Conservation (phyloP, 2,888 invertebrate genomes). For the Aphodius granarius region DNA sequence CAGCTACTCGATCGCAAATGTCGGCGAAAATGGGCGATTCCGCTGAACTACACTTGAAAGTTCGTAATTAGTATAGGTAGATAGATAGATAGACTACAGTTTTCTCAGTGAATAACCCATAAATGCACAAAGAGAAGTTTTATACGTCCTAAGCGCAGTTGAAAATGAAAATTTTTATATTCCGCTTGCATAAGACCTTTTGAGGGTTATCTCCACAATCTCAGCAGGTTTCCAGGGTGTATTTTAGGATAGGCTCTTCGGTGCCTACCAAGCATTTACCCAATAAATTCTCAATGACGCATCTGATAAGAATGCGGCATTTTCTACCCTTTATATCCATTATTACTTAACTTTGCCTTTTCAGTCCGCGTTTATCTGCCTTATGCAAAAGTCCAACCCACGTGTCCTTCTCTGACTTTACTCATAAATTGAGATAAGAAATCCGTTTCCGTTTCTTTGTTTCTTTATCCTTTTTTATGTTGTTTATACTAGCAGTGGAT, state of each 20-base stretch:
- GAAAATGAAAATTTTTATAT: not conserved
- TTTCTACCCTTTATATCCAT: not conserved
- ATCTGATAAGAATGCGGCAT: not conserved
- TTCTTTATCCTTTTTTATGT: not conserved
- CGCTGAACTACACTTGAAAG: too few species aligned
- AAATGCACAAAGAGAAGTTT: too few species aligned
- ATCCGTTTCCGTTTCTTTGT: not conserved
- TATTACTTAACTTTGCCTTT: not conserved
- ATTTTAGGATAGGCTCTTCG: not conserved
- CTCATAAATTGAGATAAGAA: not conserved
- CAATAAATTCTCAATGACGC: not conserved
- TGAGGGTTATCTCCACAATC: not conserved
- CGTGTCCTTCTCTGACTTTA: not conserved
- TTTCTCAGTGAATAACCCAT: too few species aligned
- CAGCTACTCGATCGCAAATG: too few species aligned
- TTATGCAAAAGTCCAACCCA: not conserved
- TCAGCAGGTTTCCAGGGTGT: not conserved
- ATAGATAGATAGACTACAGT: too few species aligned
- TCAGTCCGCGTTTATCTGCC: not conserved
- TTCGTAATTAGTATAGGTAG: too few species aligned
- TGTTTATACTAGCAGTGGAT: too few species aligned
- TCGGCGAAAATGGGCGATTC: too few species aligned
- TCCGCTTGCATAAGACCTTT: not conserved
- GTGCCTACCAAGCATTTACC: not conserved
- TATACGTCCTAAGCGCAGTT: too few species aligned